Conservation (phyloP, 2,797 vertebrate genomes). For the Mus caroli region DNA sequence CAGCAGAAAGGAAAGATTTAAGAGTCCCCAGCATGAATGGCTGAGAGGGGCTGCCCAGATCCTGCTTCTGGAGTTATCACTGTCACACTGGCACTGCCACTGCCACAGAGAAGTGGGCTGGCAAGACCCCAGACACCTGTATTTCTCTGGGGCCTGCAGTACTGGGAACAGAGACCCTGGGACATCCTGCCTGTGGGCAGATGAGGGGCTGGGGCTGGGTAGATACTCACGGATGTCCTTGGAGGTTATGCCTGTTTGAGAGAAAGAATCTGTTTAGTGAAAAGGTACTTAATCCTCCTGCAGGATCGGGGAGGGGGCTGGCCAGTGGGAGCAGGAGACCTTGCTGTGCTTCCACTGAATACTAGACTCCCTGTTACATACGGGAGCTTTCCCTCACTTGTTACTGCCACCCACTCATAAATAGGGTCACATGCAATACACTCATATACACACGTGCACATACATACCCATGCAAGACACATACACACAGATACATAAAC, state of each 20-base stretch:
- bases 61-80: not conserved
- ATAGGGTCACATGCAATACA: not conserved
- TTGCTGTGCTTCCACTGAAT: not conserved
- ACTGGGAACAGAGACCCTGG: not conserved
- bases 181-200: not conserved
- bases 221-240: constrained; percentile 67
- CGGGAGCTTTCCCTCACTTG: not conserved
- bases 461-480: fast-evolving
- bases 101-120: not conserved
- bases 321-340: not conserved
- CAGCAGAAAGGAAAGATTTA: not conserved
- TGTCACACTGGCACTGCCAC: fast-evolving
- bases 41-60: not conserved
- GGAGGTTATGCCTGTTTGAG: not conserved
- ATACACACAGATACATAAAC: not conserved
- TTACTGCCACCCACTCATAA: not conserved
- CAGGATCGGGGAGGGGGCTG: not conserved
- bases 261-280: constrained; percentile 62
- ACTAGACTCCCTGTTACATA: too few species aligned
- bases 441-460: not conserved
- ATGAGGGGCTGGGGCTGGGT: not conserved
- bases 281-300: not conserved
- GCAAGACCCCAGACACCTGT: not conserved
- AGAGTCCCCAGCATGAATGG: not conserved
- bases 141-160: not conserved